These are phyloP conservation scores for Drosophila parabipectinata DNA, from an alignment of 1,140 invertebrate species.

Conservation along the genomic window DNA sequence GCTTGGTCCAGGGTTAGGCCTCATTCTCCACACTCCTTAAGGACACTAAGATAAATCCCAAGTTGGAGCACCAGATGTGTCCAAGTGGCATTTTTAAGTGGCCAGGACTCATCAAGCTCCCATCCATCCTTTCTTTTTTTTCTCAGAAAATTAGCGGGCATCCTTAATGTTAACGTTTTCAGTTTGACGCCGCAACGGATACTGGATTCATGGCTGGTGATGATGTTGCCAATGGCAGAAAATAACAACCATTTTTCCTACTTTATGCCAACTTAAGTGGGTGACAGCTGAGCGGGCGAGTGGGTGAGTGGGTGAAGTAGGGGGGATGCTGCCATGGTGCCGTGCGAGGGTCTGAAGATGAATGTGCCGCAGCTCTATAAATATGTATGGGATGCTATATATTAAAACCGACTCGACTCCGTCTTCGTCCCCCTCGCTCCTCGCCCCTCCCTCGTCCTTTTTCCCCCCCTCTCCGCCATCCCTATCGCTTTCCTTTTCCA, in stretches of 20 bases:
- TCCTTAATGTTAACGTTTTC: conserved; percentile 59
- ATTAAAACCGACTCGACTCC: conserved; percentile 80
- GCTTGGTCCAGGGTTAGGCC: conserved; percentile 9
- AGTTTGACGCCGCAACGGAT: conserved; percentile 53
- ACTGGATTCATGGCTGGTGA: conserved; percentile 51
- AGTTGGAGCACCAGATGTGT: conserved; percentile 62
- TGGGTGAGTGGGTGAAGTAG: background rate
- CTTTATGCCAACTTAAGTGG: conserved; percentile 80
- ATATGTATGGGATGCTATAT: conserved; percentile 83
- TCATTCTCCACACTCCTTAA: background rate
- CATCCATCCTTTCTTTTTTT: background rate
- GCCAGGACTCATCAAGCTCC: conserved; percentile 30
- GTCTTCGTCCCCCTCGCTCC: conserved; percentile 27
- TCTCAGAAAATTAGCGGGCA: conserved; percentile 60
- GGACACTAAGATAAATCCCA: conserved; percentile 32
- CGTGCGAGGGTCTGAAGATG: conserved; percentile 67
- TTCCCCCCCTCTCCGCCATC: conserved; percentile 2
- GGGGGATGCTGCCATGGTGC: background rate
- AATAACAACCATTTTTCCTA: conserved; percentile 74
- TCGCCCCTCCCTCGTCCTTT: background rate
- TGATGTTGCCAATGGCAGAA: conserved; percentile 61
- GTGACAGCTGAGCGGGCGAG: conserved; percentile 49
- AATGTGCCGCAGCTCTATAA: conserved; percentile 83
- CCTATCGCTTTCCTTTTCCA: conserved; percentile 24
- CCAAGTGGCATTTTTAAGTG: conserved; percentile 68